Evolutionary conservation across 2,797 vertebrate genomes (phyloP).

Genomic region (Cossypha polioptera): DNA sequence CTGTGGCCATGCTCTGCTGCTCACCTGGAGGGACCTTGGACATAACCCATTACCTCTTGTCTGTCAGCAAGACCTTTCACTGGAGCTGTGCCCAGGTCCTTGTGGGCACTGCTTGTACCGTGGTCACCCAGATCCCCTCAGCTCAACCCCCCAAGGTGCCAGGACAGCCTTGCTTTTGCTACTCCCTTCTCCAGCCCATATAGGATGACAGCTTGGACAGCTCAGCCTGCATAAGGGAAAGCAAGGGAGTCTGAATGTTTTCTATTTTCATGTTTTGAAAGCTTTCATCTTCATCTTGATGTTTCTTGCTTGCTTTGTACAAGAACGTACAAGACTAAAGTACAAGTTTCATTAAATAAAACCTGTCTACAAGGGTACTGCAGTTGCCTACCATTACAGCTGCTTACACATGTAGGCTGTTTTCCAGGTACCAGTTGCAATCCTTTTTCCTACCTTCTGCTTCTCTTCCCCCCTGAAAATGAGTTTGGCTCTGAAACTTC

Average conservation of each 20-base stretch:
- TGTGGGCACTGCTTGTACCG: background rate
- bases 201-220: background rate
- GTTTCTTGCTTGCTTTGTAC: background rate
- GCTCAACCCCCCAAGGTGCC: background rate
- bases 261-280: background rate
- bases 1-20: background rate
- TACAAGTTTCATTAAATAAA: background rate
- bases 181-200: background rate
- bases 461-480: background rate
- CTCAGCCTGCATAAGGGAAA: background rate
- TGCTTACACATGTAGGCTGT: background rate
- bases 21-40: background rate
- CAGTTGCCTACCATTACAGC: background rate
- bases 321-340: background rate
- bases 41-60: background rate
- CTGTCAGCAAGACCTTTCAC: background rate
- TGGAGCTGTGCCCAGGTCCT: background rate
- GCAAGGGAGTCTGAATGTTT: background rate
- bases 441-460: background rate
- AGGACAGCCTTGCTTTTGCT: background rate
- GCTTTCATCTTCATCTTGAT: background rate
- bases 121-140: background rate
- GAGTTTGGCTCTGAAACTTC: background rate
- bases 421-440: background rate
- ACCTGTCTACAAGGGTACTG: background rate